Evolutionary conservation across 2,797 vertebrate genomes (phyloP), one percentile per base, ranked within the genome.

Genomic region (Arremon aurantiirostris): DNA sequence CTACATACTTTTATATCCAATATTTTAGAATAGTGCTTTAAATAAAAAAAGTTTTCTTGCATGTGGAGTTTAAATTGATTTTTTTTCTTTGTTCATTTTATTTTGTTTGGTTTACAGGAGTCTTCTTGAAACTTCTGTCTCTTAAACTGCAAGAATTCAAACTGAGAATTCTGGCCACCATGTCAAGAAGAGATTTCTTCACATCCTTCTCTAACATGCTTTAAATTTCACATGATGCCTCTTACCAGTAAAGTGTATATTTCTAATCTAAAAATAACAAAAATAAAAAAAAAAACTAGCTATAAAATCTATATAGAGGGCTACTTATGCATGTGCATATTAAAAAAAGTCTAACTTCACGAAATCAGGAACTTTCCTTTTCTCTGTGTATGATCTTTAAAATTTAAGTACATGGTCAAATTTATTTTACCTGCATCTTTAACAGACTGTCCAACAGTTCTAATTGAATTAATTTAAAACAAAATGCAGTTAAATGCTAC

Each of bases 21-120:
- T 14, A 1, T 68, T 75, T 85, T 47, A 82, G 28, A 79, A 75
- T 11, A 35, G 6, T 20, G 5, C 1, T 86, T 75, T 64, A 52
- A 94, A 56, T 39, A 41, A 12, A 1, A 66, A 66, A 63, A 81
- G 0, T 13, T 28, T 53, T 68, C 28, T 60, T 46, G 5, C 11
- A 46, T 0, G 0, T 34, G 26, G 4, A 23, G 2, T 60, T 63
- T 63, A 69, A 71, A 78, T 6, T 4, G 3, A 2, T 17, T 34
- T 22, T 35, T 14, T 68, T 75, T 59, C 6, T 28, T 85, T 34
- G 4, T 16, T 75, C 1, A 9, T 24, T 77, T 53, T 19, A 24
- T 8, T 82, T 61, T 65, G 2, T 6, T 77, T 72, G 22, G 21
- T 75, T 87, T 18, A 52, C 8, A 65, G 56, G 71, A 2, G 34